Evolutionary conservation across 2,113 vertebrate genomes (phyloP), one percentile per base, ranked within the genome.

Genomic region (Hemiprocne comata): DNA sequence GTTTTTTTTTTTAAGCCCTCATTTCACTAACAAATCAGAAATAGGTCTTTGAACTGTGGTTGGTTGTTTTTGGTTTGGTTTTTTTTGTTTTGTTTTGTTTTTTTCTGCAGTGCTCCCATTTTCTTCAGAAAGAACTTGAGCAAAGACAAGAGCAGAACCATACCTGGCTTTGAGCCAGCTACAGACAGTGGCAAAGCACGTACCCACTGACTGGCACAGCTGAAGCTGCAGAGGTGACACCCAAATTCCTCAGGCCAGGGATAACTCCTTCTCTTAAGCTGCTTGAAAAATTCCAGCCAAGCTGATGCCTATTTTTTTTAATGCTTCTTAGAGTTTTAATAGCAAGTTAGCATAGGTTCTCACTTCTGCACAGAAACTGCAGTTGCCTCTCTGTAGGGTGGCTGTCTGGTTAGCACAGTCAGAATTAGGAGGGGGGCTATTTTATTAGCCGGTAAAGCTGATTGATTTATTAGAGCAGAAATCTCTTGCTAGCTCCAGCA

Each of bases 381-480:
- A 2, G n/a, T 33, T 89, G 51, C 75, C 48, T 89, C 72, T 76
- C 77, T 66, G 64, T 48, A 70, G 93, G 75, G 82, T 7, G 31
- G 40, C 79, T 78, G 80, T n/a, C 62, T 33, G 79, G 50, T 67
- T 61, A 42, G 83, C 78, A 11, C 25, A 44, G 79, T 73, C 74
- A 57, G 85, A 54, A 26, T 64, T 69, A 44, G 71, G 85, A 87
- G 85, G 85, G 95, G 65, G 90, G 75, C 74, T 80, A n/a, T 93
- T 97, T 97, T 95, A 96, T 97, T 97, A 97, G 97, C 95, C 88
- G 72, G 95, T 93, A 94, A 94, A 97, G 96, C 96, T 93, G 97
- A 97, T 97, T 98, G 98, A 98, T 98, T 98, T 98, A 98, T 98
- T 96, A 84, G 90, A 95, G 97, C 90, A 94, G 94, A 96, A 97